Evolutionary conservation across 2,797 vertebrate genomes (phyloP), one percentile per base, ranked within the genome.

Genomic region (Enteromius mattozi): DNA sequence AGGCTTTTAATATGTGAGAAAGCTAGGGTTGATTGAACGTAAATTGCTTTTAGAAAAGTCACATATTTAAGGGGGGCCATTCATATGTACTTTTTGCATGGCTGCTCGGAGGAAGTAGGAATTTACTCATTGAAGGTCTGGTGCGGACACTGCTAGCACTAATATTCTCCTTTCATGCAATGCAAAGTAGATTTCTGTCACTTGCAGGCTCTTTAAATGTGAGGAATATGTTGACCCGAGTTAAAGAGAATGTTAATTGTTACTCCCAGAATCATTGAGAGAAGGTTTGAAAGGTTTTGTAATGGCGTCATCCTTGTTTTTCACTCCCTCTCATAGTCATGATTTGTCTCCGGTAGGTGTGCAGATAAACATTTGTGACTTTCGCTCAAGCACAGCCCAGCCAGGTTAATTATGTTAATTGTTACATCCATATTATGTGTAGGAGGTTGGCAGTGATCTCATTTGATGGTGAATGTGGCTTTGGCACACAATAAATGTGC

Each of bases 1-100:
- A 10, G 45, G 59, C 45, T 83, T 77, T 68, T 47, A 54, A 51
- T 83, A 21, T 30, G 68, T 59, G 72, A 37, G 33, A 76, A 66
- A 51, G 49, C 61, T 65, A 19, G 47, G 54, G 42, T 47, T 74
- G 27, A 65, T 49, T 33, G 51, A 35, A 63, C 0, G 0, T 47
- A 63, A 72, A 81, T 54, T 76, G 71, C 14, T 83, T 30, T 42
- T 68, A 19, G 14, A 68, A 30, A 68, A 68, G n/a, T 54, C 30
- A 21, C 27, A 65, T 14, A 13, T 35, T 66, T 54, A 0, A 68
- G n/a, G 45, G 61, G 24, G 14, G 14, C 27, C 54, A 6, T 74
- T 74, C 12, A 10, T 35, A 35, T 63, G 14, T 37, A 24, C 4
- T 35, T 47, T 42, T 72, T 49, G 54, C 27, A 47, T n/a, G 17